Conservation (phyloP, 2,888 invertebrate genomes). For the Plebejus anna region DNA sequence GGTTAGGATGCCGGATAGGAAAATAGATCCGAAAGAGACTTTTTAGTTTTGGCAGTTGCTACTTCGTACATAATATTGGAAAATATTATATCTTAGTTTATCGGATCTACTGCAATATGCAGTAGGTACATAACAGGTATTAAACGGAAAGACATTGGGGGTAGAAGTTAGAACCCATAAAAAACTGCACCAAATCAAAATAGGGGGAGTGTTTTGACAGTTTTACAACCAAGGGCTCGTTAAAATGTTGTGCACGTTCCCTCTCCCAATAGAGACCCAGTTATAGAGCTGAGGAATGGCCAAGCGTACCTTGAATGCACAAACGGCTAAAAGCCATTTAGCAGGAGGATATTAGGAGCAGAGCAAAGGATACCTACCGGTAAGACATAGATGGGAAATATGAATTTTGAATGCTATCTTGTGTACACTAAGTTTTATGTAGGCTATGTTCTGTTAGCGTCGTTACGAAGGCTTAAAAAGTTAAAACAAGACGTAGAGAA, state of each 20-base stretch:
- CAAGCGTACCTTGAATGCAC: neutral
- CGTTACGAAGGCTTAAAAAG: no score
- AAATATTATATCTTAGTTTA: no score
- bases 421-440: neutral
- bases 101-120: no score
- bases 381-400: neutral
- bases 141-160: neutral
- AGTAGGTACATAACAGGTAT: no score
- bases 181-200: neutral
- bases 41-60: no score
- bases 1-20: no score
- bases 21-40: no score
- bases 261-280: neutral
- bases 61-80: no score
- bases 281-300: neutral
- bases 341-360: neutral
- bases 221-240: neutral
- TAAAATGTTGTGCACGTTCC: neutral
- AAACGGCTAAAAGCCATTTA: neutral
- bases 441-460: neutral
- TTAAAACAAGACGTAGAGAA: no score
- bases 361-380: neutral
- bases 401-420: neutral
- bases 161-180: neutral
- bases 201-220: neutral